Evolutionary conservation across 2,113 vertebrate genomes (phyloP).

Genomic region (Trinectes maculatus): DNA sequence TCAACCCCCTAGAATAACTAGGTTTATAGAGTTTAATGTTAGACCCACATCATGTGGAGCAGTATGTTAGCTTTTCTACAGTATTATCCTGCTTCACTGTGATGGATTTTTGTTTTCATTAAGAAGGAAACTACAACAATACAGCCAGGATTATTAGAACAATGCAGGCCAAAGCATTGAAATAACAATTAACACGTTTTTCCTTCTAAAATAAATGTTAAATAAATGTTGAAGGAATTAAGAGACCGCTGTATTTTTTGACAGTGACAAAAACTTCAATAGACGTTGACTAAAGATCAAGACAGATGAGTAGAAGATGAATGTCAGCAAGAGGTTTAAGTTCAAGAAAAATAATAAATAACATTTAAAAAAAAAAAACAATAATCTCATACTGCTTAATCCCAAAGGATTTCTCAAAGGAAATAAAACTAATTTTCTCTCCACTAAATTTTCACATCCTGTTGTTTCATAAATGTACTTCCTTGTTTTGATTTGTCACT

Average conservation of each 20-base stretch:
- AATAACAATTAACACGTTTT: background rate
- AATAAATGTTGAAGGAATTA: background rate
- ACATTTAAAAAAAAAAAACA: background rate
- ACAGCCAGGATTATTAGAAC: background rate
- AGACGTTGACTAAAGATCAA: background rate
- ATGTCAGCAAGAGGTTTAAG: background rate
- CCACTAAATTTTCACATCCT: conserved; percentile 10
- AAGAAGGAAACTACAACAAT: background rate
- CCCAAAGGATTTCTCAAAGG: conserved; percentile 8
- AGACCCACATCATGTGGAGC: background rate
- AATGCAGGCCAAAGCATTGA: background rate
- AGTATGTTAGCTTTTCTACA: background rate
- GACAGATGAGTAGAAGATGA: background rate
- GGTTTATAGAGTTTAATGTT: conserved; percentile 5
- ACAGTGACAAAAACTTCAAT: background rate
- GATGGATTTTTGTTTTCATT: background rate
- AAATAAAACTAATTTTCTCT: conserved; percentile 18
- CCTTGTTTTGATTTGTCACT: conserved; percentile 29
- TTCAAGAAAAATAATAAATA: background rate
- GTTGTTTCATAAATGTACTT: conserved; percentile 9
- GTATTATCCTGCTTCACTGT: background rate
- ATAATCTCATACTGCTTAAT: background rate
- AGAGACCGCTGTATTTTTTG: conserved; percentile 2
- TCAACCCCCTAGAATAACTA: conserved; percentile 4
- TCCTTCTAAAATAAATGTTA: too few relatives aligned